Evolutionary conservation across 2,888 invertebrate genomes (phyloP), one percentile per base, ranked within the genome.

Genomic region (Chromoteleia sp.): DNA sequence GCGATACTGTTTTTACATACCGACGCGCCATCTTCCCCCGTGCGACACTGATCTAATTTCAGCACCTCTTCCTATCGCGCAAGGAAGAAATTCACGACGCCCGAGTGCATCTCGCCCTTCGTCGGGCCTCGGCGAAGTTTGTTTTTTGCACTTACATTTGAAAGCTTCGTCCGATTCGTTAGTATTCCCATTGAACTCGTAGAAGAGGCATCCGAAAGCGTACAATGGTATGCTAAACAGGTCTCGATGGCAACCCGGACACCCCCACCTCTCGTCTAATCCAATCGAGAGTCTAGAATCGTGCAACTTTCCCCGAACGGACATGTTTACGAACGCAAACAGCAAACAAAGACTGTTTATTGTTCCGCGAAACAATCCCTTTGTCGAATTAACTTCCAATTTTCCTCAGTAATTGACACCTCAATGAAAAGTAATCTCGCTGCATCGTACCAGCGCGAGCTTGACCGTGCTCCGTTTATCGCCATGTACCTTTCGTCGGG

Each of bases 31-130:
- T 56, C 36, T 71, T 71, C 58, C 39, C 33, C 56, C 77, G 63
- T 63, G 63, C 71, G 63, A 77, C 48, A 36, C 77, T 71, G 70
- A 77, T 77, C 70, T 56, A 58, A 77, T 77, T 77, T 29, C 50
- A 52, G 25, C 45, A 14, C 15, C 36, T 30, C 58, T 30, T 39
- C 39, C 15, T 45, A 25, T 65, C 17, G 10, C 21, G 36, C 12
- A 17, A 58, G 19, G 21, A 58, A 58, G 6, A 58, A 77, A 29
- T 17, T 41, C 17, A 15, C 14, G n/a, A 25, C 39, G 61, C 74
- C 39, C 56, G 21, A 19, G 50, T 58, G 65, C 56, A 12, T 43
- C 17, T 7, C 45, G 10, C 30, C 58, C 58, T 50, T 50, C 12
- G n/a, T 25, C 12, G 12, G 58, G 4, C 30, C 43, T 56, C n/a